A percentile compares a stretch with the other conserved stretches of the same genome.
These are phyloP conservation scores for Dicycla oo DNA, from an alignment of 2,888 invertebrate species.

Conservation along the genomic window DNA sequence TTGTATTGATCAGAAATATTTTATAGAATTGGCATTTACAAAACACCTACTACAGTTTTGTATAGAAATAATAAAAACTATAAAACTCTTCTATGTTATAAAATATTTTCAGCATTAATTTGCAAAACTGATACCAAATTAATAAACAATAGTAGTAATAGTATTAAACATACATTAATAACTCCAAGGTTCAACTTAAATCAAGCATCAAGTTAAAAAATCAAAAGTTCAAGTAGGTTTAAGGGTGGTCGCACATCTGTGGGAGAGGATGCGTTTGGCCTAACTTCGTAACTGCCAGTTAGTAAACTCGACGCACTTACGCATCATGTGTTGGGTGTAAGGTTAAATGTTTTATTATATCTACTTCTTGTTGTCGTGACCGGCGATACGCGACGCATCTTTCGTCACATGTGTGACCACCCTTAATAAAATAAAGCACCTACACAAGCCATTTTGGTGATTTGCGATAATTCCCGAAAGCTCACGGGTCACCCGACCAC, in stretches of 20 bases:
- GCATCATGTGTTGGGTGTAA: too few relatives aligned
- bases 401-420: too few relatives aligned
- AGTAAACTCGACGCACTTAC: too few relatives aligned
- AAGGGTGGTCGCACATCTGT: background rate
- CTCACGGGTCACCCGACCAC: constrained; percentile 1
- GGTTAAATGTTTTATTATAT: too few relatives aligned
- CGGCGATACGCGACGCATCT: too few relatives aligned
- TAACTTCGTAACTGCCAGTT: too few relatives aligned
- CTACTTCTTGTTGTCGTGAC: too few relatives aligned
- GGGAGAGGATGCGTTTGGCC: too few relatives aligned
- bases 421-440: background rate
- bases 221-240: background rate
- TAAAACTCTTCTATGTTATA: background rate
- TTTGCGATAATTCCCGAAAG: constrained; percentile 4
- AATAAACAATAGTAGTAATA: too few relatives aligned
- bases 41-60: background rate
- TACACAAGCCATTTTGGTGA: background rate
- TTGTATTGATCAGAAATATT: background rate
- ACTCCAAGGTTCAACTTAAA: background rate
- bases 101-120: background rate
- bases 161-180: background rate
- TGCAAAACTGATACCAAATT: background rate
- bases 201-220: background rate
- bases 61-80: background rate
- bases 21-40: background rate